phyloP scores from a whole-genome alignment of 2,113 vertebrate species.

The Anoura caudifer region DNA sequence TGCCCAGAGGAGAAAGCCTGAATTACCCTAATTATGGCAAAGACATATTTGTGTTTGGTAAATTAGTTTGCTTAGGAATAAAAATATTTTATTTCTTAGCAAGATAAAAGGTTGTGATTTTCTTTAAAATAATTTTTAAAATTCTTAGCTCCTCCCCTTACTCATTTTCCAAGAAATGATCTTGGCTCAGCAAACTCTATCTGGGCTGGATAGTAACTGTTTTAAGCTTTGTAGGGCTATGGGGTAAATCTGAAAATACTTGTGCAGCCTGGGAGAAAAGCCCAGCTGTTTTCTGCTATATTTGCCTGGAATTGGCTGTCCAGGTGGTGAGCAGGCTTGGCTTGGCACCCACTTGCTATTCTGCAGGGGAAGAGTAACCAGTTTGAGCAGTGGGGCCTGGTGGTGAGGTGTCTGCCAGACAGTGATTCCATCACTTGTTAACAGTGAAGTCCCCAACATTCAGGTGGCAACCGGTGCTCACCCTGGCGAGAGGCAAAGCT shows the following conservation, averaged over 20 bases:
- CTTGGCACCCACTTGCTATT: neutral
- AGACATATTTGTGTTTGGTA: neutral
- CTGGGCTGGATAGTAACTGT: neutral
- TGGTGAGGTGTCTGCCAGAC: neutral
- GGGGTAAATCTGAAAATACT: neutral
- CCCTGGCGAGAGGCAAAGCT: neutral
- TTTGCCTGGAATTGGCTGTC: neutral
- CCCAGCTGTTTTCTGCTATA: accelerated
- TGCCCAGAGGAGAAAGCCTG: neutral
- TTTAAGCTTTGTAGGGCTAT: neutral
- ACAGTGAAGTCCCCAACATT: neutral
- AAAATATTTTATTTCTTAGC: neutral
- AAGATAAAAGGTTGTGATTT: neutral
- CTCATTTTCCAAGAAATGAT: neutral
- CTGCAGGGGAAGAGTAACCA: neutral
- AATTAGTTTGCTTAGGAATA: neutral
- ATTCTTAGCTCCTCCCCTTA: neutral
- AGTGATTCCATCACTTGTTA: neutral
- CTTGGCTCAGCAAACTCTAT: neutral
- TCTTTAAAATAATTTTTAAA: neutral
- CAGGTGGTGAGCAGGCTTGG: neutral
- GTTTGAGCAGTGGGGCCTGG: neutral
- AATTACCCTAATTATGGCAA: neutral
- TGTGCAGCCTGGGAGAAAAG: neutral
- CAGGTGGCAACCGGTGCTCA: neutral